Evolutionary conservation across 2,113 vertebrate genomes (phyloP), one percentile per base, ranked within the genome.

Genomic region (Zosterops hypoxanthus): DNA sequence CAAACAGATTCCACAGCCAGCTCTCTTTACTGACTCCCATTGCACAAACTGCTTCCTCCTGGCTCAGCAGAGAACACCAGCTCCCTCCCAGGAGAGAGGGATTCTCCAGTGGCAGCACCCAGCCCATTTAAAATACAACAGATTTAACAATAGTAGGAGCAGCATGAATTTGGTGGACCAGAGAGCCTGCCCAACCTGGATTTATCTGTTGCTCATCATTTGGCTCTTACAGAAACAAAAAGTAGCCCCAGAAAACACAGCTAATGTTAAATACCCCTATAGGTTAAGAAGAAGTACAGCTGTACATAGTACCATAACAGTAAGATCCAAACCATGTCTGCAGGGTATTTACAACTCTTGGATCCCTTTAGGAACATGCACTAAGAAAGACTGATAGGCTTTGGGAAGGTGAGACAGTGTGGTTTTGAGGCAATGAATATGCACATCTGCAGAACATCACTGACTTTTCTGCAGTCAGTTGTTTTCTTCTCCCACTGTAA

Each of bases 361-460:
- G 52, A 70, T 88, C 64, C 47, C 60, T 88, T 95, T 78, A 93
- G 82, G 46, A 92, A 49, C 24, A 29, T 8, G 46, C 53, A 88
- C 36, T 31, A 11, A 86, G 78, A 80, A 14, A 88, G 49, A 21
- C 82, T 80, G 75, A 83, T 80, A 49, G 1, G 1, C 65, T 78
- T 53, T 52, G 78, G 68, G 68, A 92, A 86, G 59, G 88, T 81
- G 86, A 94, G 85, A 92, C 39, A 63, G 9, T 64, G 82, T 71
- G 94, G 72, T 68, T 96, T 95, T 42, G 46, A 88, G 55, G 69
- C 80, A 68, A 92, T 93, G 81, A 93, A 90, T 95, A 90, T 57
- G 80, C 60, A 90, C 4, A 1, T 46, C 56, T 77, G 53, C 36
- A 94, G 65, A 94, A 64, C 33, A 34, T 84, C 71, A 71, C 53